These are phyloP conservation scores for Girardia tigrina DNA, from an alignment of 2,888 invertebrate species.

Conservation along the genomic window DNA sequence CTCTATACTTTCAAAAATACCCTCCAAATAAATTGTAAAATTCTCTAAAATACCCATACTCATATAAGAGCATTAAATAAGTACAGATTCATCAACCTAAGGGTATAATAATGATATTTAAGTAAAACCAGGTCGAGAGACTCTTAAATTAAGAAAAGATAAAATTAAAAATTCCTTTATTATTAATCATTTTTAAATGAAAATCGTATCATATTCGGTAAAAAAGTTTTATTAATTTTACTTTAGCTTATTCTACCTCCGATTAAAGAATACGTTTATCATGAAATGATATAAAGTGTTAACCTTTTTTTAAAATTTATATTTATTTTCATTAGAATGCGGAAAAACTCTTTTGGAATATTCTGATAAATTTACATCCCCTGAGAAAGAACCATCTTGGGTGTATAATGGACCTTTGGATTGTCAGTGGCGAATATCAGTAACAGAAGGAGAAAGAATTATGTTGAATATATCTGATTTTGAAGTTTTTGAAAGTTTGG, in stretches of 20 bases:
- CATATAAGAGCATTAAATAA: no score
- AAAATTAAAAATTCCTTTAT: no score
- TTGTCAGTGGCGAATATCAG: conserved; percentile 93
- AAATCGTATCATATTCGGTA: no score
- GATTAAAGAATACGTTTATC: not conserved
- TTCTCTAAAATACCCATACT: no score
- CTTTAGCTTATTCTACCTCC: not conserved
- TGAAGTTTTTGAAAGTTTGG: conserved; percentile 72
- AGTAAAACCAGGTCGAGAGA: no score
- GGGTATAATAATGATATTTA: no score
- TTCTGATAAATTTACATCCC: conserved; percentile 66
- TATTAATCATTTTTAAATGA: no score
- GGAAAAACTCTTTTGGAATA: conserved; percentile 69
- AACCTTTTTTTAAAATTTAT: not conserved
- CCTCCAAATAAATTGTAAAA: no score
- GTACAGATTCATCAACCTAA: no score
- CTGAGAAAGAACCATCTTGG: conserved; percentile 56
- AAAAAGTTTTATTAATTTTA: no score
- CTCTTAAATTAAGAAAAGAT: no score
- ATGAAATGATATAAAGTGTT: not conserved
- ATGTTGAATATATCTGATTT: conserved; percentile 75
- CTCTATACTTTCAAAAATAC: no score
- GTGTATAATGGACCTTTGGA: not conserved
- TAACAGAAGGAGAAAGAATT: conserved; percentile 88
- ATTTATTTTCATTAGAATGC: conserved; percentile 27